Conservation (phyloP, 2,888 invertebrate genomes). For the Caenorhabditis japonica region DNA sequence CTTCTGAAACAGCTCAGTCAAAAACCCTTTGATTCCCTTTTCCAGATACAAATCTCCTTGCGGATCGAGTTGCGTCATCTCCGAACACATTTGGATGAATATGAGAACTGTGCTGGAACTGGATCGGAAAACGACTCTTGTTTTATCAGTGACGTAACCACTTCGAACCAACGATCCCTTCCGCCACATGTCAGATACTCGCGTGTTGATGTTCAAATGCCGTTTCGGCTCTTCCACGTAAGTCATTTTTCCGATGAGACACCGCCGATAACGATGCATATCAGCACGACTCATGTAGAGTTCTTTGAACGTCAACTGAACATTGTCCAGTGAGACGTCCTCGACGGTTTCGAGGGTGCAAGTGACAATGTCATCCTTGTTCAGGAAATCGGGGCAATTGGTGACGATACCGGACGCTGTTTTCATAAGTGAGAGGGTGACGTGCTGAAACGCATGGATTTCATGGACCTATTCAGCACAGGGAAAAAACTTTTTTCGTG, state of each 20-base stretch:
- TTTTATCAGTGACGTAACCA: conserved; percentile 92
- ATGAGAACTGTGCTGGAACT: conserved; percentile 97
- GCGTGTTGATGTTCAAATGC: conserved; percentile 43
- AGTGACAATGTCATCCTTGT: conserved; percentile 9
- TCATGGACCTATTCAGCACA: too few relatives aligned
- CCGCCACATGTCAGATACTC: conserved; percentile 56
- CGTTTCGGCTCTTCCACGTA: conserved; percentile 50
- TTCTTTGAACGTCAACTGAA: conserved; percentile 96
- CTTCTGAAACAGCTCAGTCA: conserved; percentile 93
- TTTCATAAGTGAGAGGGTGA: conserved; percentile 6
- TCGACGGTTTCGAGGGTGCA: conserved; percentile 27
- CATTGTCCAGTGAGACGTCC: conserved; percentile 84
- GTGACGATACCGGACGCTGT: conserved; percentile 6
- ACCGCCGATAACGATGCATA: conserved; percentile 96
- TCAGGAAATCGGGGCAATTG: conserved; percentile 13
- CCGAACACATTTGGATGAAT: conserved; percentile 84
- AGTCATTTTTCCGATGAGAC: conserved; percentile 86
- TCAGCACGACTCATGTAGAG: conserved; percentile 97
- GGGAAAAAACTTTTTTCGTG: too few relatives aligned
- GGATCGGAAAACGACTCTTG: conserved; percentile 95
- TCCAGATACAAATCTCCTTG: conserved; percentile 98
- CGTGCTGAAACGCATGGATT: conserved; percentile 17
- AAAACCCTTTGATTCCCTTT: conserved; percentile 87
- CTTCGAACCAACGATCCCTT: conserved; percentile 79
- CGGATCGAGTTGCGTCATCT: conserved; percentile 99